phyloP scores from a whole-genome alignment of 1,140 invertebrate genomes.

The Goniozus legneri region DNA sequence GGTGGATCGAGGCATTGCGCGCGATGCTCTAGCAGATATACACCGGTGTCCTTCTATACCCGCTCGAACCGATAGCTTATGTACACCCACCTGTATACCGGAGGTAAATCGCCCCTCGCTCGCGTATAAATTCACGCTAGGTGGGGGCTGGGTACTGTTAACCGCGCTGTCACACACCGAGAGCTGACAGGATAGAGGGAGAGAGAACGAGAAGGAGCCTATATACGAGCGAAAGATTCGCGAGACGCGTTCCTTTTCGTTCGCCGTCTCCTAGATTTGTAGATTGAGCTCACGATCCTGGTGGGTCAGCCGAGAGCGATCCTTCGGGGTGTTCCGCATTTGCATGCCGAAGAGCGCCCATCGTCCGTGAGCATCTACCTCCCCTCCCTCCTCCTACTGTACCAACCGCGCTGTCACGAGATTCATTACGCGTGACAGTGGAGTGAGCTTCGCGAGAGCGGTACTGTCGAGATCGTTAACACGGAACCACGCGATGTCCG shows the following conservation, averaged over 20 bases:
- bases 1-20: too few relatives aligned
- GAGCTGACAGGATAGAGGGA: slow-evolving; percentile 18
- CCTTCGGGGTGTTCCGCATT: slow-evolving; percentile 8
- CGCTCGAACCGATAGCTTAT: slow-evolving; percentile 7
- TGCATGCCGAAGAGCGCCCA: slow-evolving; percentile 1
- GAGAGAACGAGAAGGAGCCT: too few relatives aligned
- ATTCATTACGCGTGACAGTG: slow-evolving; percentile 1
- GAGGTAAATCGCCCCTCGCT: slow-evolving; percentile 19
- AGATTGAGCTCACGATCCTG: background rate
- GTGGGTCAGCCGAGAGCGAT: background rate
- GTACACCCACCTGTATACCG: slow-evolving; percentile 24
- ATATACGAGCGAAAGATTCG: too few relatives aligned
- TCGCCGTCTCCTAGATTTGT: slow-evolving; percentile 16
- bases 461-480: background rate
- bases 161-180: slow-evolving; percentile 21
- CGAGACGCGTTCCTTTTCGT: slow-evolving; percentile 9
- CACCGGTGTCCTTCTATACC: background rate
- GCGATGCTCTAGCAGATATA: background rate
- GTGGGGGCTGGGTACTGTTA: slow-evolving; percentile 29
- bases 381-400: too few relatives aligned
- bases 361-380: too few relatives aligned
- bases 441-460: background rate
- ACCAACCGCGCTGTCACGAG: too few relatives aligned
- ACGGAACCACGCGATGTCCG: background rate
- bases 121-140: slow-evolving; percentile 20